Percentiles rank a stretch among this genome's conserved stretches.
phyloP scores from a whole-genome alignment of 2,888 invertebrate genomes.

The Danaus chrysippus region DNA sequence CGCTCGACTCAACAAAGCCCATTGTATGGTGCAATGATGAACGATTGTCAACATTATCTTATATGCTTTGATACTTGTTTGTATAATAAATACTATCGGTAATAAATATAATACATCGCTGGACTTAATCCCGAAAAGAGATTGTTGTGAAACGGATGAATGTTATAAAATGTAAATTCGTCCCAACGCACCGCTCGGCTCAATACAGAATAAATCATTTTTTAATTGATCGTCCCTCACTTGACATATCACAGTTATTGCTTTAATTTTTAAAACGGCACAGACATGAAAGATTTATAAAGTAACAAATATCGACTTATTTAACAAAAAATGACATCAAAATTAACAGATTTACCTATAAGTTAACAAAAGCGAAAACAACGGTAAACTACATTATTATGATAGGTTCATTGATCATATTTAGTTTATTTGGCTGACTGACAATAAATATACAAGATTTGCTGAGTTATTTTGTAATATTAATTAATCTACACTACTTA shows the following conservation, averaged over 20 bases:
- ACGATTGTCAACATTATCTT: slow-evolving; percentile 1
- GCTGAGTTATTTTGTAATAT: no score
- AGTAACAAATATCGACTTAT: background rate
- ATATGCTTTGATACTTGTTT: background rate
- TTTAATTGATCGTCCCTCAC: slow-evolving; percentile 3
- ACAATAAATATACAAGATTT: no score
- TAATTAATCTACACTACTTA: no score
- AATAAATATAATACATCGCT: background rate
- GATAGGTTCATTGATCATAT: no score
- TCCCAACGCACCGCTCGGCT: background rate
- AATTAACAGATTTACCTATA: no score
- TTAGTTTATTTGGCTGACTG: no score
- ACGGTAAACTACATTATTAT: no score
- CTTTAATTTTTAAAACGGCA: background rate
- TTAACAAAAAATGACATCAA: no score
- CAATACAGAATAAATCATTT: slow-evolving; percentile 4
- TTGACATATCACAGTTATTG: background rate
- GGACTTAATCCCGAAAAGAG: background rate
- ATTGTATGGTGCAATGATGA: slow-evolving; percentile 6
- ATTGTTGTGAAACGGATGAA: background rate
- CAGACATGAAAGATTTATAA: background rate
- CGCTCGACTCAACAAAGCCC: slow-evolving; percentile 7
- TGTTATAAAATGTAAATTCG: no score
- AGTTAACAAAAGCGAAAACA: no score
- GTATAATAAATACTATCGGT: background rate